These are phyloP conservation scores for Magallana nippona DNA, from an alignment of 2,888 invertebrate genomes.

Conservation along the genomic window DNA sequence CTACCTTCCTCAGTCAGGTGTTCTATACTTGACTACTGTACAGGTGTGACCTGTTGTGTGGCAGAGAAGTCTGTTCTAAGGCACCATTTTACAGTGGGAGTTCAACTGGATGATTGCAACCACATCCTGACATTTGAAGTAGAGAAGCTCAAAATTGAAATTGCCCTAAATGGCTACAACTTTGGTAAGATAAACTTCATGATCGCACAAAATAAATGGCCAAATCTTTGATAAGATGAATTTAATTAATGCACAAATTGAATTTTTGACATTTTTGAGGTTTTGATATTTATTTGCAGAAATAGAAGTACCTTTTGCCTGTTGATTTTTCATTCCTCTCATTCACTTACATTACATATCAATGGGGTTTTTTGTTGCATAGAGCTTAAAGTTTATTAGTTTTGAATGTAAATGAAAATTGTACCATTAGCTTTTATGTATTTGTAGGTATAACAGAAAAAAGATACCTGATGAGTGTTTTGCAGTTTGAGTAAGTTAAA, in stretches of 20 bases:
- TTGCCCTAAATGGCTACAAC: slow-evolving; percentile 8
- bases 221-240: no score
- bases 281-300: no score
- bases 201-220: no score
- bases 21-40: slow-evolving; percentile 47
- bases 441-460: background rate
- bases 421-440: background rate
- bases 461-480: background rate
- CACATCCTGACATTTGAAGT: slow-evolving; percentile 20
- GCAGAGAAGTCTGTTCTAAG: slow-evolving; percentile 5
- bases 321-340: no score
- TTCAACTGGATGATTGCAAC: slow-evolving; percentile 1
- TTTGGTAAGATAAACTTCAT: slow-evolving; percentile 11
- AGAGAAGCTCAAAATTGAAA: slow-evolving; percentile 26
- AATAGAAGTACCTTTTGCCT: no score
- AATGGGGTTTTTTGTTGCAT: no score
- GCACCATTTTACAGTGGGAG: background rate
- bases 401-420: background rate
- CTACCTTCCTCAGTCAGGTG: slow-evolving; percentile 37
- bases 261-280: background rate
- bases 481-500: background rate
- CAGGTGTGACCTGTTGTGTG: slow-evolving; percentile 48
- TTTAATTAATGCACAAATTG: background rate
- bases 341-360: no score
- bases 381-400: no score